These are phyloP conservation scores for Lycocerus yunnanus DNA, from an alignment of 2,888 invertebrate species.

Conservation along the genomic window DNA sequence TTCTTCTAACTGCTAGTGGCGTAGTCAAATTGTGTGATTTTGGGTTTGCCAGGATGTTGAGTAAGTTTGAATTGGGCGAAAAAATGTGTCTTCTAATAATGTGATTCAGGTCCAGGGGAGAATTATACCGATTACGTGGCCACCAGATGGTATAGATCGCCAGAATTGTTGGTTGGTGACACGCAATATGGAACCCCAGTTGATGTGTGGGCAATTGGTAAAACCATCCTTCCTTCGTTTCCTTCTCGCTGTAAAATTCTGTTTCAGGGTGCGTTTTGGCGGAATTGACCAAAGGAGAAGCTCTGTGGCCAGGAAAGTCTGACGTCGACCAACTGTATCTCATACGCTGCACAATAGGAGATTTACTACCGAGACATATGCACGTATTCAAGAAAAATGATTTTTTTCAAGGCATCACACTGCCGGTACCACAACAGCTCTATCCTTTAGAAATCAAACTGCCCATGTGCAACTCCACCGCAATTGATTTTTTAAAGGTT, in stretches of 20 bases:
- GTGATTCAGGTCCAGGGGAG: constrained; percentile 81
- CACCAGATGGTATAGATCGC: constrained; percentile 97
- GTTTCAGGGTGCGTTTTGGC: constrained; percentile 81
- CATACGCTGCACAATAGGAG: constrained; percentile 92
- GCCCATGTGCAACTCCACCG: constrained; percentile 72
- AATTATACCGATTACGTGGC: constrained; percentile 99
- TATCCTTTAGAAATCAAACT: constrained; percentile 87
- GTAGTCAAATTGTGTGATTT: constrained; percentile 98
- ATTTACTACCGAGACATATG: constrained; percentile 91
- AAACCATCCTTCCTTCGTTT: constrained; percentile 25
- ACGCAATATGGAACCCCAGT: constrained; percentile 90
- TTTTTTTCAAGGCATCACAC: constrained; percentile 85
- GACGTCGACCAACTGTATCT: constrained; percentile 98
- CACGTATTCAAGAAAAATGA: constrained; percentile 95
- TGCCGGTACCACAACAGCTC: constrained; percentile 88
- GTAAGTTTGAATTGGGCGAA: constrained; percentile 55
- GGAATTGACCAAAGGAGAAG: constrained; percentile 86
- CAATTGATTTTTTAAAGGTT: constrained; percentile 86
- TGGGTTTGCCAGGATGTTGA: constrained; percentile 96
- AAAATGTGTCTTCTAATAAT: not conserved
- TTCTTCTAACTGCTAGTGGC: constrained; percentile 88
- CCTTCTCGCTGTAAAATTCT: not conserved
- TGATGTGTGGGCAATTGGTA: constrained; percentile 97
- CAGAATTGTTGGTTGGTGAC: constrained; percentile 96
- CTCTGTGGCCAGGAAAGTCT: constrained; percentile 97